Percentiles rank a stretch among this genome's conserved stretches.
Conservation (phyloP, 1,140 invertebrate species). For the Doryteuthis pealeii region DNA sequence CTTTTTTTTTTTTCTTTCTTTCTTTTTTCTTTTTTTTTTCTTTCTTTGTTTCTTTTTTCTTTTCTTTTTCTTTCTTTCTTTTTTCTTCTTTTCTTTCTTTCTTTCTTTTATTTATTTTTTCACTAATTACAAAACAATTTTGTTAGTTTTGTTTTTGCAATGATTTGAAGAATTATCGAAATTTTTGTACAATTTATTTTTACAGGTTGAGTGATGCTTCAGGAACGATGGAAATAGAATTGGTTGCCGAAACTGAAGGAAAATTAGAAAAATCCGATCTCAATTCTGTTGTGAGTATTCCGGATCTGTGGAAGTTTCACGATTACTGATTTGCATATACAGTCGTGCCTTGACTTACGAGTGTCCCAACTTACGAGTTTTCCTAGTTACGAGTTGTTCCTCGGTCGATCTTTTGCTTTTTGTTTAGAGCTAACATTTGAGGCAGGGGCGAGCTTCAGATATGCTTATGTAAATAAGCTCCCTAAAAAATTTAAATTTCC, state of each 20-base stretch:
- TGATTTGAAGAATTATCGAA: neutral
- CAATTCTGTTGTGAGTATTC: slow-evolving; percentile 28
- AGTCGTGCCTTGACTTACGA: too few species aligned
- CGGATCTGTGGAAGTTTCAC: too few species aligned
- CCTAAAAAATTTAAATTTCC: too few species aligned
- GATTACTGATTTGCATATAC: neutral
- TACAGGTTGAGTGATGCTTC: slow-evolving; percentile 36
- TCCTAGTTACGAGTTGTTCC: too few species aligned
- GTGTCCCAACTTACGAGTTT: too few species aligned
- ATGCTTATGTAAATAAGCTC: neutral
- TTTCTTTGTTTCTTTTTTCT: neutral
- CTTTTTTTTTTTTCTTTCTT: neutral
- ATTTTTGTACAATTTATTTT: neutral
- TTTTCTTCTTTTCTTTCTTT: neutral
- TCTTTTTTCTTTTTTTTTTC: neutral
- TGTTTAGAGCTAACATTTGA: too few species aligned
- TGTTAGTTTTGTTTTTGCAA: neutral
- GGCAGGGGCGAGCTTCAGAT: too few species aligned
- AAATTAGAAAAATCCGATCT: slow-evolving; percentile 27
- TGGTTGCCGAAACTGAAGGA: slow-evolving; percentile 33
- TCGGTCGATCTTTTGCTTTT: too few species aligned
- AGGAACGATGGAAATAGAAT: slow-evolving; percentile 27
- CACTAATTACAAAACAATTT: too few species aligned
- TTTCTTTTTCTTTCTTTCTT: neutral
- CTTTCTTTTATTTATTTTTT: neutral